Evolutionary conservation across 2,888 invertebrate genomes (phyloP).

Genomic region (Hydropsyche betteni): DNA sequence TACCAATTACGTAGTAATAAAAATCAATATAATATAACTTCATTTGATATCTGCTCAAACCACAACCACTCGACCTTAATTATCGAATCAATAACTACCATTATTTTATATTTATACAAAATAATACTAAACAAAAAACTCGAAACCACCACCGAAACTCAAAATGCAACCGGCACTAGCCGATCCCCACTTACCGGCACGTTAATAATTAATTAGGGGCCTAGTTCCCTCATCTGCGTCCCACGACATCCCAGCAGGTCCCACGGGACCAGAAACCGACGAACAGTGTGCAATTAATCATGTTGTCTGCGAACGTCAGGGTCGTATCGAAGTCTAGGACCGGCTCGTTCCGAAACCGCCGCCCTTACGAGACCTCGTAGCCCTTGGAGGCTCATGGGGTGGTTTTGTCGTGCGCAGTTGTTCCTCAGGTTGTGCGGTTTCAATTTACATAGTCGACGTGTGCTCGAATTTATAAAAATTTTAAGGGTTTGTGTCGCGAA

Average conservation of each 20-base stretch:
- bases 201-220: conserved; percentile 16
- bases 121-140: too few relatives aligned
- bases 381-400: background rate
- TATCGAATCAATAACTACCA: too few relatives aligned
- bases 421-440: too few relatives aligned
- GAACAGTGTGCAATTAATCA: conserved; percentile 27
- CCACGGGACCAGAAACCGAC: background rate
- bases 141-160: too few relatives aligned
- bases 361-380: background rate
- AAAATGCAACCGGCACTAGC: background rate
- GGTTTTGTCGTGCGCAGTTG: background rate
- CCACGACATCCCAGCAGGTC: background rate
- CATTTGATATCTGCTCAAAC: too few relatives aligned
- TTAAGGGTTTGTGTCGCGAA: too few relatives aligned
- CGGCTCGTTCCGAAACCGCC: background rate
- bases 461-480: too few relatives aligned
- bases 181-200: background rate
- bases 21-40: too few relatives aligned
- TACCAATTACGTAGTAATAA: too few relatives aligned
- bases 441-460: too few relatives aligned
- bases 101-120: too few relatives aligned
- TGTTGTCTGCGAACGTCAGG: conserved; percentile 2
- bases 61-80: too few relatives aligned
- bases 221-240: background rate
- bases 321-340: background rate